Percentiles rank a stretch among this genome's conserved stretches.
phyloP scores from a whole-genome alignment of 2,113 vertebrate species.

The Nettapus auritus region DNA sequence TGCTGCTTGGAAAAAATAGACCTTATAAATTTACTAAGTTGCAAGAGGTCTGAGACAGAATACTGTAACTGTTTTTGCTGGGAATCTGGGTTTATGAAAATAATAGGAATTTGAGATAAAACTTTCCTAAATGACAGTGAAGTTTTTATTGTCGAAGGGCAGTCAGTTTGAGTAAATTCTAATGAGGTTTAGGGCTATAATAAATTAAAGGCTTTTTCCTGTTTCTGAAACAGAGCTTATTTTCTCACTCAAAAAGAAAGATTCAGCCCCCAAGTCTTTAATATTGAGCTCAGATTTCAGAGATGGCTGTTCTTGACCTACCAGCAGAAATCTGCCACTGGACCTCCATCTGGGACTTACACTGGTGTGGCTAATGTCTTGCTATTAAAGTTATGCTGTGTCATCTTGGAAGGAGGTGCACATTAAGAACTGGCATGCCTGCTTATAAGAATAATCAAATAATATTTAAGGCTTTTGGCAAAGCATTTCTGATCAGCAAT shows the following conservation, averaged over 20 bases:
- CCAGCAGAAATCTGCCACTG: constrained; percentile 58
- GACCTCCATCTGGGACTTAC: constrained; percentile 49
- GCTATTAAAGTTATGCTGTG: neutral
- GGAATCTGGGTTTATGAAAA: neutral
- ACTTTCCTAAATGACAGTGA: neutral
- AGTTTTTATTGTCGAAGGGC: neutral
- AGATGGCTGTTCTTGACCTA: constrained; percentile 2
- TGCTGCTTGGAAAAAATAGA: neutral
- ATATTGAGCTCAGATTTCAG: constrained; percentile 16
- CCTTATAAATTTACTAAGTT: neutral
- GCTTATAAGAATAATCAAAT: neutral
- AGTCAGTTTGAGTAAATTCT: neutral
- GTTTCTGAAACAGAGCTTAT: neutral
- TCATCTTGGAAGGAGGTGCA: neutral
- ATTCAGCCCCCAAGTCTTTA: neutral
- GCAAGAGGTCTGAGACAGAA: neutral
- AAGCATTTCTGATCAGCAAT: neutral
- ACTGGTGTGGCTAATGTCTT: constrained; percentile 15
- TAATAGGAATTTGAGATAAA: neutral
- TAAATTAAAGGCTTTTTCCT: neutral
- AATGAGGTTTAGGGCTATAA: neutral
- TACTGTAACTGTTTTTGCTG: neutral
- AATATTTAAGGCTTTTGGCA: neutral
- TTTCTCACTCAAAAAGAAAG: neutral
- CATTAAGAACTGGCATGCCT: neutral